Evolutionary conservation across 2,888 invertebrate genomes (phyloP), one percentile per base, ranked within the genome.

Genomic region (Hydroisotoma schaefferi): DNA sequence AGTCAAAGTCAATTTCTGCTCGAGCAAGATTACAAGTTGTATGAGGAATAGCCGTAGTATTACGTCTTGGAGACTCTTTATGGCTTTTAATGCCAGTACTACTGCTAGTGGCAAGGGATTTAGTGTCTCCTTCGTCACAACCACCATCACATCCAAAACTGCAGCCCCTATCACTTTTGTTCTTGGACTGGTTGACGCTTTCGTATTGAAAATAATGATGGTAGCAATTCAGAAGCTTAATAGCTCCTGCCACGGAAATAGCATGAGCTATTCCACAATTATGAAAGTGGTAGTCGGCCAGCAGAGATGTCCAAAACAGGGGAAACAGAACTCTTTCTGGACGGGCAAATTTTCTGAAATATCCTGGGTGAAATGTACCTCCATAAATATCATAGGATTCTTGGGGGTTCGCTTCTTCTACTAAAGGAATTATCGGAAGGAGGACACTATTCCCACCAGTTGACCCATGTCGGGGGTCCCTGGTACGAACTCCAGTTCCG

Each of bases 291-390:
- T 60, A 61, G 61, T 66, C 66, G 47, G 59, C 53, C 20, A 66
- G 28, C 3, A 66, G 49, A 37, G 58, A 63, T 51, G 66, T 63
- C 66, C 66, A 66, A 49, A 66, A 63, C 38, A 66, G 47, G 55
- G 66, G 63, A 49, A 66, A 66, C 22, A 66, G 59, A 40, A 63
- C 63, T 54, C 63, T 59, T 43, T 66, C 66, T 27, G 65, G 65
- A 23, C 59, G 40, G 33, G 44, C 43, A 40, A 63, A 66, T 58
- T 66, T 66, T 56, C 49, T 55, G 25, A 61, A 57, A 55, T 57
- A 65, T 38, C 57, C 59, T 33, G 48, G 22, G 28, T 37, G 33
- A 26, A 38, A 48, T 5, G 4, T 18, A 37, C 18, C 8, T n/a
- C n/a, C n/a, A n/a, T n/a, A n/a, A n/a, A n/a, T n/a, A n/a, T n/a